phyloP scores from a whole-genome alignment of 2,797 vertebrate genomes.

The Rhinella marina region DNA sequence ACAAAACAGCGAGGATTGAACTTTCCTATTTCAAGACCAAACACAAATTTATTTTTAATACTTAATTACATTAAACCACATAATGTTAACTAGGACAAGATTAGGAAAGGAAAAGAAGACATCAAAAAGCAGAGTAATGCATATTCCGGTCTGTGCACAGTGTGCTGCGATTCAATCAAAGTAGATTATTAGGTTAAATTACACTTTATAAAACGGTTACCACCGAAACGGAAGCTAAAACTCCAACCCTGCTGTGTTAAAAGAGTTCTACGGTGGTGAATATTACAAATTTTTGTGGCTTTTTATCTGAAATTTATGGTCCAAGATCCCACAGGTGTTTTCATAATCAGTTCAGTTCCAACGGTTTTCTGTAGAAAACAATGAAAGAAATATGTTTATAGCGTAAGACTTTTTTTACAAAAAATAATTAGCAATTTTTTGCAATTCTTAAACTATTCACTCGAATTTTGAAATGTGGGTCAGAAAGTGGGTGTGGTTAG shows the following conservation, averaged over 20 bases:
- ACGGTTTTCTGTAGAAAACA: background rate
- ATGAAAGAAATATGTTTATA: background rate
- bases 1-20: constrained; percentile 18
- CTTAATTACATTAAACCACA: constrained; percentile 52
- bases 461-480: no score
- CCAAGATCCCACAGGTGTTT: constrained; percentile 25
- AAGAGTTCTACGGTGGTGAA: constrained; percentile 42
- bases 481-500: no score
- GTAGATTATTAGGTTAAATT: constrained; percentile 62
- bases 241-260: constrained; percentile 52
- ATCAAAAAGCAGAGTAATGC: constrained; percentile 51
- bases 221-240: constrained; percentile 41
- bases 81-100: constrained; percentile 58
- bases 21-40: constrained; percentile 34
- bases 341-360: background rate
- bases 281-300: constrained; percentile 32
- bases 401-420: background rate
- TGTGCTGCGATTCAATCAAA: constrained; percentile 57
- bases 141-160: constrained; percentile 46
- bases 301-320: constrained; percentile 21
- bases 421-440: no score
- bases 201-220: constrained; percentile 55
- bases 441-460: no score
- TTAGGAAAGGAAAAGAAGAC: constrained; percentile 40
- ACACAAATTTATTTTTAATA: constrained; percentile 31